Evolutionary conservation across 2,797 vertebrate species (phyloP).

Genomic region (Premnoplex brunnescens): DNA sequence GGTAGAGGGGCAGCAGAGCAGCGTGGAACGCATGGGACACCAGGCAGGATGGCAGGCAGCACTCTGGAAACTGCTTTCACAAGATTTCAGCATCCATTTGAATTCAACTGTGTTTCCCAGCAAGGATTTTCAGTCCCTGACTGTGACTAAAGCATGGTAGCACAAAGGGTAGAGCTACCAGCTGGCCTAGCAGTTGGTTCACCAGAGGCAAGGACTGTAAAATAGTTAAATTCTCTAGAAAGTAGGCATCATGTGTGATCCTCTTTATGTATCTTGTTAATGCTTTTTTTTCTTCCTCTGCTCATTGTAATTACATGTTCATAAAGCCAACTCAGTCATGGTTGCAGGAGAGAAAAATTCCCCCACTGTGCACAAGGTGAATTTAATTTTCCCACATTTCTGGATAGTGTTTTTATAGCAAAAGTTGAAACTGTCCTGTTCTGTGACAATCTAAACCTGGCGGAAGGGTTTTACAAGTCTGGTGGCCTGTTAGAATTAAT

Average conservation of each 20-base stretch:
- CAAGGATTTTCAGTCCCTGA: neutral
- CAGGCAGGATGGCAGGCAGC: neutral
- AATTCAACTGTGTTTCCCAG: neutral
- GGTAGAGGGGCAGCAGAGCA: neutral
- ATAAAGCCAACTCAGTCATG: neutral
- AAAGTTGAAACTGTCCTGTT: neutral
- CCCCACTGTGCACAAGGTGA: neutral
- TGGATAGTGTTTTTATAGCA: neutral
- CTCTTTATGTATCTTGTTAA: neutral
- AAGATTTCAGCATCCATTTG: neutral
- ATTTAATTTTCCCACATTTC: neutral
- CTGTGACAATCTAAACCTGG: neutral
- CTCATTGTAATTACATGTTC: neutral
- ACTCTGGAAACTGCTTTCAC: neutral
- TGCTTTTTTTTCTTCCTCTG: neutral
- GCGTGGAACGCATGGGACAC: fast-evolving
- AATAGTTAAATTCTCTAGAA: neutral
- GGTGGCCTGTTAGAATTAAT: neutral
- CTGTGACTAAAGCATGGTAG: neutral
- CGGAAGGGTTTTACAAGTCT: neutral
- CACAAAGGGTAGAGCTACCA: neutral
- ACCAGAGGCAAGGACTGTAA: neutral
- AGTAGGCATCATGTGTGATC: neutral
- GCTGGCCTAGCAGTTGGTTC: constrained; percentile 21
- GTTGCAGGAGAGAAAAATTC: constrained; percentile 2